Percentiles rank a stretch among this genome's conserved stretches.
Evolutionary conservation across 2,797 vertebrate species (phyloP).

Genomic region (Oceanodroma leucorhoa): DNA sequence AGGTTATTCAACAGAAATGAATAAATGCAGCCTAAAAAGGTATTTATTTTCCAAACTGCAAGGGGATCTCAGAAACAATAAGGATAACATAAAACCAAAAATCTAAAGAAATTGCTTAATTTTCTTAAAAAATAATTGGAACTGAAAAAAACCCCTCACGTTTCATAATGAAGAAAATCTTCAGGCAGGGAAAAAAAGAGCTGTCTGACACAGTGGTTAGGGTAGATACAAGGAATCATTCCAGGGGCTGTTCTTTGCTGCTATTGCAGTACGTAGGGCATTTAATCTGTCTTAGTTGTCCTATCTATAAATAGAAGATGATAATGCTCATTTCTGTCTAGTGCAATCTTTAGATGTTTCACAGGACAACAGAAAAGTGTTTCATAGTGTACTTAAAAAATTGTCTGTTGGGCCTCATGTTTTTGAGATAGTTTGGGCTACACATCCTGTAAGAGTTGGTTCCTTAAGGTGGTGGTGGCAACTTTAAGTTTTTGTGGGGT

Average conservation of each 20-base stretch:
- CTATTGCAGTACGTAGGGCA: neutral
- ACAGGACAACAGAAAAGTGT: neutral
- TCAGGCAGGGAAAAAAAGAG: neutral
- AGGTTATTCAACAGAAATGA: constrained; percentile 40
- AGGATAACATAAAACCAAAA: neutral
- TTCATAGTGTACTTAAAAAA: neutral
- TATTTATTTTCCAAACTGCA: constrained; percentile 6
- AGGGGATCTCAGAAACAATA: neutral
- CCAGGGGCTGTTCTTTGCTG: neutral
- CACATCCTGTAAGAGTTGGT: neutral
- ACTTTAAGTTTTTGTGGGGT: neutral
- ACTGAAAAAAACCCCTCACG: neutral
- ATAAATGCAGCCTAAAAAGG: neutral
- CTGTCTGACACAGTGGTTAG: neutral
- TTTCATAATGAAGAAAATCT: neutral
- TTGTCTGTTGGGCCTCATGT: neutral
- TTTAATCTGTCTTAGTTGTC: neutral
- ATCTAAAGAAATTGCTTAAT: neutral
- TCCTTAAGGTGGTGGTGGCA: neutral
- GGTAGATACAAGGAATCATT: neutral
- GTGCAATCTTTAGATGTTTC: neutral
- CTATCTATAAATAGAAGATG: neutral
- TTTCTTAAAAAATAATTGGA: neutral
- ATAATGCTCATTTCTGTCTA: neutral
- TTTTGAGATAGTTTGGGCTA: neutral